phyloP scores from a whole-genome alignment of 1,140 invertebrate species.

The Lepidotrigona ventralis region DNA sequence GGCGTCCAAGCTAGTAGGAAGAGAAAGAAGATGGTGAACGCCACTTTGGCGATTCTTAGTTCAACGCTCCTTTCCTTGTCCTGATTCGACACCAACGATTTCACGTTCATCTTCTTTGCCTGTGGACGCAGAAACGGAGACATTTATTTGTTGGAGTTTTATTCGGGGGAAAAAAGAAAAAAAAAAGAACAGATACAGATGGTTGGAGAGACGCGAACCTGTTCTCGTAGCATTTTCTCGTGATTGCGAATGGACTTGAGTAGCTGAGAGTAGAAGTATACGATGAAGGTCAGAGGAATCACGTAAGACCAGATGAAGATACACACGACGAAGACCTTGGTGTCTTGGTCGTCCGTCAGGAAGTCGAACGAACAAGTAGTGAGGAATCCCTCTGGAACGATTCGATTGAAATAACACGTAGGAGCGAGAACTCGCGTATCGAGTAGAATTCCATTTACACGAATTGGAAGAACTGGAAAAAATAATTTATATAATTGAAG shows the following conservation, averaged over 20 bases:
- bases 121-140: slow-evolving; percentile 63
- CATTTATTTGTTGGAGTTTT: not conserved
- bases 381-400: slow-evolving; percentile 85
- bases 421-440: too few relatives aligned
- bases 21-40: slow-evolving; percentile 88
- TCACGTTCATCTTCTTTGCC: slow-evolving; percentile 92
- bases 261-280: slow-evolving; percentile 86
- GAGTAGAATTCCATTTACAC: too few relatives aligned
- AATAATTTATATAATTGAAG: too few relatives aligned
- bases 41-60: slow-evolving; percentile 88
- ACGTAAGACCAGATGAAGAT: slow-evolving; percentile 87
- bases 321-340: slow-evolving; percentile 84
- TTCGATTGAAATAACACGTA: not conserved
- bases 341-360: slow-evolving; percentile 85
- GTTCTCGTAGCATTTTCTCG: slow-evolving; percentile 88
- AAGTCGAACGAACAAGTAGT: slow-evolving; percentile 89
- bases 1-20: slow-evolving; percentile 89
- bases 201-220: slow-evolving; percentile 64
- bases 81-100: slow-evolving; percentile 86
- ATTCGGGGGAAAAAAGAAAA: not conserved
- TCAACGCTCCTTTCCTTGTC: slow-evolving; percentile 85
- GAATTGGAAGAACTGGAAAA: too few relatives aligned
- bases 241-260: slow-evolving; percentile 87
- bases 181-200: rapidly evolving
- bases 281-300: slow-evolving; percentile 85